Evolutionary conservation across 1,140 invertebrate species (phyloP), one percentile per base, ranked within the genome.

Genomic region (Parapsyche elsis): DNA sequence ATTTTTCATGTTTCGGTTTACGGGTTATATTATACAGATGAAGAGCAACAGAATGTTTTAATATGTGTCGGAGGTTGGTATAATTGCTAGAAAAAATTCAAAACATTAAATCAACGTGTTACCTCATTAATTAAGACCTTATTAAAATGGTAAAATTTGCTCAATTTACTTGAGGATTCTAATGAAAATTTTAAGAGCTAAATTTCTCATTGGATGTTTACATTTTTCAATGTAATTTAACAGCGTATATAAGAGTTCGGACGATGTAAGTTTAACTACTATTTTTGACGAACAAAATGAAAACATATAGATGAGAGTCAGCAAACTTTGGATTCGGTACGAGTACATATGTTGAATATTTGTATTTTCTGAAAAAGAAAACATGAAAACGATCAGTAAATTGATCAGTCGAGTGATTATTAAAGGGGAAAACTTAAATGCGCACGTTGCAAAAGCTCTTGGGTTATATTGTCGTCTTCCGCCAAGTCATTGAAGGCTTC

Each of bases 401-500:
- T 71, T 38, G 24, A 2, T 16, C 16, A 5, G 16, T 53, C 5
- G 23, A 75, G 19, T 57, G 19, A 49, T 76, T 19, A 75, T 45
- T 45, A 76, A 76, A 30, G n/a, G n/a, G n/a, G n/a, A n/a, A n/a
- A n/a, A n/a, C n/a, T 71, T 21, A 53, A 26, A 16, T 61, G 57
- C 1, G 64, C 45, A 83, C 82, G 77, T 30, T 73, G 45, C 49
- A 79, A 21, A 1, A 77, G 44, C 19, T 83, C 79, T 61, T 80
- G 73, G 53, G 70, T 75, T 1, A 86, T 85, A 46, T 88, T 87
- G 19, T 86, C 86, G 26, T 88, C 87, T 84, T 88, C 87, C 26
- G 86, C 86, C 14, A 88, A 85, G 10, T 88, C 87, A 38, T 88
- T 87, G 0, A 87, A 80, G 45, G 87, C 87, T 16, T 88, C 85